phyloP scores from a whole-genome alignment of 2,797 vertebrate genomes.

The Phataginus tricuspis region DNA sequence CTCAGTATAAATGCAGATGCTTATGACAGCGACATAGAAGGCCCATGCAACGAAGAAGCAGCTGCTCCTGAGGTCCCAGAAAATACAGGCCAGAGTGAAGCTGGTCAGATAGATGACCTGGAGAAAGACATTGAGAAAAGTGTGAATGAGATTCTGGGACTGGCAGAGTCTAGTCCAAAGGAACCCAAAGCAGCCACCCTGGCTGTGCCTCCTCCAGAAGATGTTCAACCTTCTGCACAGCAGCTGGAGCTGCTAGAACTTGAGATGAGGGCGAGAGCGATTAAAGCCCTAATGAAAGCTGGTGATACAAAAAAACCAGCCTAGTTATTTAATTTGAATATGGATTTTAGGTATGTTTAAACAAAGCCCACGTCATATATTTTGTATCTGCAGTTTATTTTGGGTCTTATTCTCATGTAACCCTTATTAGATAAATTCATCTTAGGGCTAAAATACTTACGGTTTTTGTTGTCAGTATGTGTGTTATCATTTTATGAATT shows the following conservation, averaged over 20 bases:
- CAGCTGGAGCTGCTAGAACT: conserved; percentile 97
- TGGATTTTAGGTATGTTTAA: conserved; percentile 74
- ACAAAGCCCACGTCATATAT: conserved; percentile 65
- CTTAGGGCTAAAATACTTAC: conserved; percentile 51
- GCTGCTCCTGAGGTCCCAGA: conserved; percentile 82
- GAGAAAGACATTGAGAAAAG: conserved; percentile 97
- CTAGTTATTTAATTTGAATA: conserved; percentile 65
- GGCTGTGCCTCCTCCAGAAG: conserved; percentile 81
- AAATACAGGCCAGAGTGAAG: conserved; percentile 73
- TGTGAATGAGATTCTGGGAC: conserved; percentile 95
- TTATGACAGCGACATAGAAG: conserved; percentile 98
- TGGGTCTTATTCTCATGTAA: conserved; percentile 75
- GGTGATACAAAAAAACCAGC: conserved; percentile 90
- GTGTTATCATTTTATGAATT: conserved; percentile 59
- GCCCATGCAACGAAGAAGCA: conserved; percentile 90
- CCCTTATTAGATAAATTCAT: conserved; percentile 56
- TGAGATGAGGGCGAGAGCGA: conserved; percentile 98
- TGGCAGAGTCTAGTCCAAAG: conserved; percentile 84
- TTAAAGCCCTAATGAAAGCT: conserved; percentile 99
- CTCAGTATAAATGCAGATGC: conserved; percentile 98
- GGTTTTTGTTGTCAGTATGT: conserved; percentile 53
- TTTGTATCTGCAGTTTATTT: conserved; percentile 77
- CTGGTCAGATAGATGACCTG: conserved; percentile 90
- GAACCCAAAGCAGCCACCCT: conserved; percentile 76
- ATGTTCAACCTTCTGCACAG: conserved; percentile 93